A percentile compares a stretch with the other conserved stretches of the same genome.
Conservation (phyloP, 2,888 invertebrate species). For the Ichneumoninae sp. region DNA sequence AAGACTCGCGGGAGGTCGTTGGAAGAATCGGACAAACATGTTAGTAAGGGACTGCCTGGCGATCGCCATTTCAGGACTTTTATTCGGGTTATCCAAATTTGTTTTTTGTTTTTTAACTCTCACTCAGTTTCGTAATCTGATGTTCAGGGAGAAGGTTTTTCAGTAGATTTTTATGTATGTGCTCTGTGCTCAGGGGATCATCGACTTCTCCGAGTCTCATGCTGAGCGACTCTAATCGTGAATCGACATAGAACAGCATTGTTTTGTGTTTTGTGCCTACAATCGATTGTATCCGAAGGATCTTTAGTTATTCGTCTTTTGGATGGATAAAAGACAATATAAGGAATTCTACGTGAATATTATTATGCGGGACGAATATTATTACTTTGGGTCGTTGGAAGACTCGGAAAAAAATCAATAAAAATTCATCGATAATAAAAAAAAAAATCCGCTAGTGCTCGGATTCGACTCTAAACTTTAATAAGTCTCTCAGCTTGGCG, state of each 20-base stretch:
- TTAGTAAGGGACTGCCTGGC: background rate
- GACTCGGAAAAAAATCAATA: background rate
- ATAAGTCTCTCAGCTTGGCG: background rate
- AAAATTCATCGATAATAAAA: background rate
- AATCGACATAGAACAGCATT: background rate
- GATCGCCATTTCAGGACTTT: background rate
- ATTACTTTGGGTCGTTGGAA: background rate
- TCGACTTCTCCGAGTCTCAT: too few species aligned
- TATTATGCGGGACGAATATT: background rate
- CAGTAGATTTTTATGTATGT: conserved; percentile 3
- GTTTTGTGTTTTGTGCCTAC: too few species aligned
- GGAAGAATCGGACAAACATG: background rate
- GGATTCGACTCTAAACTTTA: background rate
- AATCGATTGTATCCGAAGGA: too few species aligned
- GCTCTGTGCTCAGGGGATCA: background rate
- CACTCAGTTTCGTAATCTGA: conserved; percentile 19
- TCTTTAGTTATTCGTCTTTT: background rate
- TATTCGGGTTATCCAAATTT: background rate
- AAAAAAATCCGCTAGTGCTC: background rate
- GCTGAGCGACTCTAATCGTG: too few species aligned
- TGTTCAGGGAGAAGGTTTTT: conserved; percentile 12
- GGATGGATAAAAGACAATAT: conserved; percentile 14
- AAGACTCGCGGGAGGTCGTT: background rate
- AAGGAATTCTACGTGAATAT: background rate
- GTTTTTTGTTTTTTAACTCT: background rate